Evolutionary conservation across 1,140 invertebrate species (phyloP), one percentile per base, ranked within the genome.

Genomic region (Triops cancriformis): DNA sequence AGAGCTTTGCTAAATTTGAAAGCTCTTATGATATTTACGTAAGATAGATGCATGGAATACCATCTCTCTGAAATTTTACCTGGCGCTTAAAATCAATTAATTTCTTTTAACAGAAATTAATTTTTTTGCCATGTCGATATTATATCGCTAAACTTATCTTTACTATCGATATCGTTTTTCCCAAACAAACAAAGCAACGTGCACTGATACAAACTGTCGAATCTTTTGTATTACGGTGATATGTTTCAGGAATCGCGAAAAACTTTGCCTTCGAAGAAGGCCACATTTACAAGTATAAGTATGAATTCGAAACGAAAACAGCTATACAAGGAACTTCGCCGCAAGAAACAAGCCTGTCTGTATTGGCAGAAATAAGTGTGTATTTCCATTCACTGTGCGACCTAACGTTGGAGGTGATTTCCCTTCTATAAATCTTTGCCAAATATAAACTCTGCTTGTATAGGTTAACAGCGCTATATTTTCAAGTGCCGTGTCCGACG

Each of bases 301-400:
- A 64, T 64, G 51, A 64, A 23, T 64, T 64, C 18, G 51, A 64
- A 64, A 64, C 51, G 23, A 64, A 64, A 18, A 64, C 51, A 18
- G 14, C 51, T 1, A 14, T 64, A 23, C 51, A 64, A n/a, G 51
- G 51, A 64, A 14, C 51, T 23, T 64, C 51, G 18, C 7, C 51
- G 18, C 51, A 23, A 64, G 51, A 64, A 5, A n/a, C 51, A 23
- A 64, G 14, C 18, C 18, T 64, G 5, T 18, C 23, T 18, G 10
- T 64, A 14, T 64, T 23, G 18, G 51, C 51, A 6, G 51, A 64
- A 94, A 23, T 9, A 23, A 64, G 18, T 14, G 51, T 23, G 6
- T 6, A 11, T 18, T 64, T 64, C 23, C 51, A 64, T 64, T 64
- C 51, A 6, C 51, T 23, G 51, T 64, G 51, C 23, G 51, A 64